Evolutionary conservation across 2,113 vertebrate species (phyloP).

Genomic region (Monopterus albus): DNA sequence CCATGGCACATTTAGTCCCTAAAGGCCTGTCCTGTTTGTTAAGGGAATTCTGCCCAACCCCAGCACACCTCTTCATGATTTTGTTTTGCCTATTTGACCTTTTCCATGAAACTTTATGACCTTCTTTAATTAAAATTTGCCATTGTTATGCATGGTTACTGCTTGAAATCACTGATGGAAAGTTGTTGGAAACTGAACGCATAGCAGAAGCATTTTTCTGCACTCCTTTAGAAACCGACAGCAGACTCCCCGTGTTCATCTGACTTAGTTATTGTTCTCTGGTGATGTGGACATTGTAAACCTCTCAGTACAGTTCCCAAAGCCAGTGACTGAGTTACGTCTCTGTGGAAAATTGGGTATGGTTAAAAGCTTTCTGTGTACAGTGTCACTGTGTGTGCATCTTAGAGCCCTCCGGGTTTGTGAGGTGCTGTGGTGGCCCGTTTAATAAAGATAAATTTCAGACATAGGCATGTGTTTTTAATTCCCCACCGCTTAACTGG

Average conservation of each 20-base stretch:
- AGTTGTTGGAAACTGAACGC: constrained; percentile 53
- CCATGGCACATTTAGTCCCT: constrained; percentile 71
- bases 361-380: constrained; percentile 47
- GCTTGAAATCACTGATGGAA: constrained; percentile 54
- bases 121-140: constrained; percentile 77
- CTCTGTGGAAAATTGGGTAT: constrained; percentile 25
- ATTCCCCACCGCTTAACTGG: constrained; percentile 44
- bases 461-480: constrained; percentile 69
- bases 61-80: constrained; percentile 36
- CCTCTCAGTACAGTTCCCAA: constrained; percentile 29
- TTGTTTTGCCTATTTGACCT: constrained; percentile 67
- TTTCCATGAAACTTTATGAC: constrained; percentile 72
- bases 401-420: constrained; percentile 41
- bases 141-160: constrained; percentile 63
- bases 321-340: constrained; percentile 30
- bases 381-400: constrained; percentile 56
- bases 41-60: constrained; percentile 55
- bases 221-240: constrained; percentile 41
- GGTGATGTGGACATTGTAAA: constrained; percentile 44
- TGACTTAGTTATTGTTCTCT: constrained; percentile 40
- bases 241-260: constrained; percentile 34
- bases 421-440: constrained; percentile 55
- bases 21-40: constrained; percentile 55
- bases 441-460: constrained; percentile 73
- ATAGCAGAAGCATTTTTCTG: constrained; percentile 28